These are phyloP conservation scores for Drosophila ananassae DNA, from an alignment of 1,140 invertebrate species.

Conservation along the genomic window DNA sequence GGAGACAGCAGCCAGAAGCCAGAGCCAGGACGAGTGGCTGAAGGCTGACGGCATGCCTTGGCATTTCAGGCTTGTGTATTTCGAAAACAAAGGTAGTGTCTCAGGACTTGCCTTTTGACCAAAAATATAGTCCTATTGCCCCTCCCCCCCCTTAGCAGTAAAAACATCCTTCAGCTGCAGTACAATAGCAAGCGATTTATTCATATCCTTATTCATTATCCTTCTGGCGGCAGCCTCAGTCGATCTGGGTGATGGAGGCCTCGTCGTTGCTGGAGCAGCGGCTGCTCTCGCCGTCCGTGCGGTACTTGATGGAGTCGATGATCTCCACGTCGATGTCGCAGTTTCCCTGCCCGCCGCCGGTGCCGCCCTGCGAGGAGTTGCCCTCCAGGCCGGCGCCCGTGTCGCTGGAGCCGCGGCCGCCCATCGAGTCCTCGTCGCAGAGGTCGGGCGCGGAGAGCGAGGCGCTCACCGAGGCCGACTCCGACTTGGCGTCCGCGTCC, in stretches of 20 bases:
- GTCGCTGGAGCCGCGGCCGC: conserved; percentile 61
- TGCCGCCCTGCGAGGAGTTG: not conserved
- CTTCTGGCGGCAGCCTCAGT: conserved; percentile 24
- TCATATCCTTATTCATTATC: not conserved
- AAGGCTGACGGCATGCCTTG: too few relatives aligned
- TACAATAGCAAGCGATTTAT: not conserved
- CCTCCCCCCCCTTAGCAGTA: not conserved
- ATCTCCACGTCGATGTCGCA: conserved; percentile 83
- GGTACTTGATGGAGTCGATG: conserved; percentile 81
- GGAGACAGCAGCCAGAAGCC: not conserved
- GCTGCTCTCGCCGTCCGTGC: conserved; percentile 77
- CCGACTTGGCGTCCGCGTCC: conserved; percentile 75
- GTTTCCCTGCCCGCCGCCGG: conserved; percentile 53
- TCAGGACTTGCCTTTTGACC: not conserved
- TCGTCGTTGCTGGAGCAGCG: conserved; percentile 81
- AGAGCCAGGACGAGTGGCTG: conserved; percentile 4
- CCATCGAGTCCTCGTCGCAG: conserved; percentile 75
- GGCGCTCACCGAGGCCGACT: conserved; percentile 62
- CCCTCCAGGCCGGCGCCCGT: conserved; percentile 25
- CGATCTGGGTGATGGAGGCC: conserved; percentile 76
- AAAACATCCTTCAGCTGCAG: not conserved
- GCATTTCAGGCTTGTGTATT: not conserved
- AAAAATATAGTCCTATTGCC: not conserved
- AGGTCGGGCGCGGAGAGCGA: conserved; percentile 61
- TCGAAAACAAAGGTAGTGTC: not conserved